A percentile compares a stretch with the other conserved stretches of the same genome.
Evolutionary conservation across 2,797 vertebrate genomes (phyloP).

Genomic region (Nannoperca australis): DNA sequence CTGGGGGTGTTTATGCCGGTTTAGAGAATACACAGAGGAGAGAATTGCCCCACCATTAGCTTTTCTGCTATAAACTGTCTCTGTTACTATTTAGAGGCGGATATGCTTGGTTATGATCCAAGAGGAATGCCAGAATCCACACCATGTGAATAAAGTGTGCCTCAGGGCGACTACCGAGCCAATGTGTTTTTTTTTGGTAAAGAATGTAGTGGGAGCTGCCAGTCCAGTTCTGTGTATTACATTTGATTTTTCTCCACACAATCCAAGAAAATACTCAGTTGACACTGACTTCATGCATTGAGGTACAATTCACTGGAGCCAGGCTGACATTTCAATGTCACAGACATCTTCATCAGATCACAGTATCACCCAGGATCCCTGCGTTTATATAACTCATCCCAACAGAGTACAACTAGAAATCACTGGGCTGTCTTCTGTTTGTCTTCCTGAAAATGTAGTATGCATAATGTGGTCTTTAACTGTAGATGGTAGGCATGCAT

Average conservation of each 20-base stretch:
- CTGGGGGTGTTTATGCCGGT: slow-evolving; percentile 32
- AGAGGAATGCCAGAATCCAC: slow-evolving; percentile 57
- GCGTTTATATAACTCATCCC: slow-evolving; percentile 52
- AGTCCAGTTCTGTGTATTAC: slow-evolving; percentile 35
- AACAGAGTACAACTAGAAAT: slow-evolving; percentile 39
- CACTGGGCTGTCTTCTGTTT: slow-evolving; percentile 35
- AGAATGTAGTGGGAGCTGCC: slow-evolving; percentile 33
- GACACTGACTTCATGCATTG: slow-evolving; percentile 23
- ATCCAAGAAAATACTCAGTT: slow-evolving; percentile 30
- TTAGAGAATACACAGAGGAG: slow-evolving; percentile 43
- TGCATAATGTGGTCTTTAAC: slow-evolving; percentile 27
- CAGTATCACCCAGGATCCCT: slow-evolving; percentile 24
- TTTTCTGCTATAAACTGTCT: slow-evolving; percentile 38
- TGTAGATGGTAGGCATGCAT: slow-evolving; percentile 22
- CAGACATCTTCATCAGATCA: slow-evolving; percentile 48
- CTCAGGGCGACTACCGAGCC: slow-evolving; percentile 47
- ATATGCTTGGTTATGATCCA: slow-evolving; percentile 51
- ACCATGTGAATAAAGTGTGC: slow-evolving; percentile 61
- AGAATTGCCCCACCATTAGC: slow-evolving; percentile 41
- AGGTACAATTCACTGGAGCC: slow-evolving; percentile 50
- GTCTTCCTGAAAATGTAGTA: slow-evolving; percentile 21
- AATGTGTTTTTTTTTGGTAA: slow-evolving; percentile 26
- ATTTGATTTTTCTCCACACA: slow-evolving; percentile 55
- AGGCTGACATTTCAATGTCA: slow-evolving; percentile 52
- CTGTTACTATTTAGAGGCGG: slow-evolving; percentile 54